These are phyloP conservation scores for Stenolophus ochropezus DNA, from an alignment of 2,888 invertebrate genomes.

Conservation along the genomic window DNA sequence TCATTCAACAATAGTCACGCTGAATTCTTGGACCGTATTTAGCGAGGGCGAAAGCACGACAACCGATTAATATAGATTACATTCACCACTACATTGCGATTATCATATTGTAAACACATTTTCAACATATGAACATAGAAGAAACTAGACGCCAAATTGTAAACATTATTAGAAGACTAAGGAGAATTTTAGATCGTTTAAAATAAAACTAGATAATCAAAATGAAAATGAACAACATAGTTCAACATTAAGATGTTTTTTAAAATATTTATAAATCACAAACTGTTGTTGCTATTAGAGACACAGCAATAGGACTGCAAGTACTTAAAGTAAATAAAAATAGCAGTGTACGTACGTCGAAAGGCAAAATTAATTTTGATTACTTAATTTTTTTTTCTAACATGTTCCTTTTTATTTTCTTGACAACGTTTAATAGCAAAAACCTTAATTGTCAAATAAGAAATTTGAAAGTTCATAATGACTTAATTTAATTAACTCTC, in stretches of 20 bases:
- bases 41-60: background rate
- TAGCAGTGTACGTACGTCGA: too few species aligned
- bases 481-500: background rate
- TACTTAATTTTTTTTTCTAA: too few species aligned
- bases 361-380: too few species aligned
- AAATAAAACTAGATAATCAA: too few species aligned
- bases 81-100: background rate
- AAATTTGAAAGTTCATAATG: background rate
- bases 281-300: background rate
- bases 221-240: too few species aligned
- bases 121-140: background rate
- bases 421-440: background rate
- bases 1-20: constrained; percentile 6
- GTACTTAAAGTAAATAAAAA: too few species aligned
- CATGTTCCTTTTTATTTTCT: too few species aligned
- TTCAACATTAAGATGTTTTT: too few species aligned
- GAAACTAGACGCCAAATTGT: background rate
- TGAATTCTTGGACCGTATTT: constrained; percentile 27
- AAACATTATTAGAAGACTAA: background rate
- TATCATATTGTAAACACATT: background rate
- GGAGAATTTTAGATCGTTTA: background rate
- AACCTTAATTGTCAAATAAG: background rate
- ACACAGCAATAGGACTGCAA: background rate
- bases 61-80: background rate
- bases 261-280: too few species aligned